phyloP scores from a whole-genome alignment of 1,140 invertebrate genomes.

The Bombus sibiricus region DNA sequence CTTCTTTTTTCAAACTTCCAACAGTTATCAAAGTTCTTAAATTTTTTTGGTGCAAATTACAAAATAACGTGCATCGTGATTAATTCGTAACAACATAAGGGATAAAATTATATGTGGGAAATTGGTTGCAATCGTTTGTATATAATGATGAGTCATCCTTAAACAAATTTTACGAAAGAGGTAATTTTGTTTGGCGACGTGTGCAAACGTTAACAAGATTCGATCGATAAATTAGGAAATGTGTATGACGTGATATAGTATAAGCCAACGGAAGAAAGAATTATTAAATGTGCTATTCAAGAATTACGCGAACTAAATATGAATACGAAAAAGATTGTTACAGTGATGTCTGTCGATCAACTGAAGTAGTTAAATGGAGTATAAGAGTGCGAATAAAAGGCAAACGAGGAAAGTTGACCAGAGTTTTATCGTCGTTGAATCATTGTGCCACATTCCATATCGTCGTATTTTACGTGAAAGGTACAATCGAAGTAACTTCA shows the following conservation, averaged over 20 bases:
- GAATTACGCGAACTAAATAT: slow-evolving; percentile 9
- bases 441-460: slow-evolving; percentile 76
- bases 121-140: neutral
- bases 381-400: slow-evolving; percentile 39
- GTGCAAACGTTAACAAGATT: slow-evolving; percentile 22
- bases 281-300: slow-evolving; percentile 19
- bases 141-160: neutral
- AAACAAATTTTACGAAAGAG: neutral
- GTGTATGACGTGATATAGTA: slow-evolving; percentile 27
- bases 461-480: slow-evolving; percentile 68
- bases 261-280: slow-evolving; percentile 43
- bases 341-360: slow-evolving; percentile 33
- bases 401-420: slow-evolving; percentile 57
- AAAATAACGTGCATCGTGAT: neutral
- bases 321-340: slow-evolving; percentile 9
- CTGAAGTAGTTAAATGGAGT: slow-evolving; percentile 26
- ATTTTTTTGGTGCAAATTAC: neutral
- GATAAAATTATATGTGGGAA: neutral
- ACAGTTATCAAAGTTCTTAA: neutral
- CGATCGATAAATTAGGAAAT: slow-evolving; percentile 34
- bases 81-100: neutral
- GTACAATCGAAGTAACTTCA: slow-evolving; percentile 66
- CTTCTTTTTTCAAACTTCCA: neutral
- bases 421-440: slow-evolving; percentile 73
- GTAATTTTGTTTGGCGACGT: slow-evolving; percentile 17